Conservation (phyloP, 2,113 vertebrate genomes). For the Paradoxurus hermaphroditus region DNA sequence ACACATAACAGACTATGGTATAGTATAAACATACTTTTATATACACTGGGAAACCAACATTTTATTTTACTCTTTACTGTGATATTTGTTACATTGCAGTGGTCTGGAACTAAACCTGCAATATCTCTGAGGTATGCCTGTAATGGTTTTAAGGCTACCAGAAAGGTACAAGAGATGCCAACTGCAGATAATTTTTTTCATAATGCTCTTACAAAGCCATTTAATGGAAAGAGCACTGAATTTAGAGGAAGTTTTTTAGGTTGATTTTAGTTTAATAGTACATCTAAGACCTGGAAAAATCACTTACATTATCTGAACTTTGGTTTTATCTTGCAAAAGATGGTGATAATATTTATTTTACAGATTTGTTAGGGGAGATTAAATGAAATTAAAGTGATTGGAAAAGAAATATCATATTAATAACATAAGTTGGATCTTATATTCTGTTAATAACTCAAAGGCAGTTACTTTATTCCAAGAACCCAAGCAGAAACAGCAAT, state of each 20-base stretch:
- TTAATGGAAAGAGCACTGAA: background rate
- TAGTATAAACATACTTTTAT: too few species aligned
- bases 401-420: background rate
- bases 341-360: background rate
- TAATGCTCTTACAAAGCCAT: background rate
- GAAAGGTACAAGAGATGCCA: background rate
- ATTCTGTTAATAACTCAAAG: background rate
- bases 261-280: conserved; percentile 5
- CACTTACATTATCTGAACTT: background rate
- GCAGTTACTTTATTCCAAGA: background rate
- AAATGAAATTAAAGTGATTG: background rate
- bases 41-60: too few species aligned
- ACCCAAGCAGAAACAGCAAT: background rate
- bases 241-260: background rate
- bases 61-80: too few species aligned
- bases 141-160: background rate
- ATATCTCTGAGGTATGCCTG: too few species aligned
- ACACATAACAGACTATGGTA: too few species aligned
- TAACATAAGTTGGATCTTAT: background rate
- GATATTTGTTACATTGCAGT: too few species aligned
- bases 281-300: background rate
- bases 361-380: background rate
- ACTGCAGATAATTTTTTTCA: background rate
- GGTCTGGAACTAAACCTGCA: too few species aligned
- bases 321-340: background rate